Base-by-base conservation (phyloP, 2,888 invertebrate species). In the Ophraella communa region DNA sequence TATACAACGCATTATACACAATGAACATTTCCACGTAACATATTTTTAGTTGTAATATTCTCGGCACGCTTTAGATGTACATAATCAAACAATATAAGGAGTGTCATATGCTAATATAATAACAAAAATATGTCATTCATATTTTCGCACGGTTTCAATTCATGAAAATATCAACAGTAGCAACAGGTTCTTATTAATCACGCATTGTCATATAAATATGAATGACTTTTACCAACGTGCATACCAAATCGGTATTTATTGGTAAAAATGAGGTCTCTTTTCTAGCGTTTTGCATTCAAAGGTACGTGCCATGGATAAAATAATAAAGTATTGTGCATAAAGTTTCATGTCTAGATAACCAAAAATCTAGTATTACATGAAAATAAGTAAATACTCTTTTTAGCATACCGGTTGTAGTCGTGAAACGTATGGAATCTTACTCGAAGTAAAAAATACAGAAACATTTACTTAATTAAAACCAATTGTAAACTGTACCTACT, bases 61-160 rank as follows among this genome's bases (percentile, higher is more conserved):
- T 64, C n/a, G 52, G 21, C 47, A 65, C 65, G 64, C 47, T 61
- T 30, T n/a, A 62, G 57, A 66, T 71, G 67, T 71, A 74, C 73
- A 72, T 73, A 72, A 74, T 71, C 69, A 69, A 71, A 72, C 69
- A 72, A 69, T 69, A 72, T 68, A 65, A 64, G 66, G 74, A 75
- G 70, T 74, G 70, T 73, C 63, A 71, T 73, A 74, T 74, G 74
- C 73, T 74, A 75, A 74, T 74, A 73, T 67, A 73, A 72, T 73
- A 72, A 67, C 63, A 72, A 68, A 75, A 75, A 74, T 76, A 75
- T 76, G 76, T 76, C 76, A 76, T 76, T 76, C 76, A 76, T 76
- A 76, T 76, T 76, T 76, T 76, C 76, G 76, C 76, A 76, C 76
- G 76, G 74, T 75, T 67, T 62, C 68, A 55, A 71, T 72, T 66